Evolutionary conservation across 1,140 invertebrate species (phyloP).

Genomic region (Plectus sambesii): DNA sequence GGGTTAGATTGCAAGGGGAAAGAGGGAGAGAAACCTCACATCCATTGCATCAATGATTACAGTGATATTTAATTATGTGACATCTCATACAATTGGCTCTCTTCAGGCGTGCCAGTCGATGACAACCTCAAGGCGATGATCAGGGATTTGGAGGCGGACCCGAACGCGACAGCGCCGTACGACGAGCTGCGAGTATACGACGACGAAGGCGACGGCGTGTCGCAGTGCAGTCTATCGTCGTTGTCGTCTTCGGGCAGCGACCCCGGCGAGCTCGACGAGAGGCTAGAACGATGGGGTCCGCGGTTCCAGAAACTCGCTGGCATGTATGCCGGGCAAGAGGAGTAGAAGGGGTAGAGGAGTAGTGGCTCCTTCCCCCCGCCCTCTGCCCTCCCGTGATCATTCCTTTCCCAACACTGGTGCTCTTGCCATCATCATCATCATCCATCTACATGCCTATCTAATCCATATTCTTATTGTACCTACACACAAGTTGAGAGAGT

Average conservation of each 20-base stretch:
- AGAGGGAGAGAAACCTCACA: slow-evolving; percentile 5
- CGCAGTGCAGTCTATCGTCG: slow-evolving; percentile 38
- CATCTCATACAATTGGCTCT: no score
- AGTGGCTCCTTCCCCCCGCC: no score
- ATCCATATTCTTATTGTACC: no score
- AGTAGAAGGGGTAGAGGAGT: no score
- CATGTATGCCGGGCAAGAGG: no score
- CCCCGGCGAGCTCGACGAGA: slow-evolving; percentile 4
- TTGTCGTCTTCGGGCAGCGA: slow-evolving; percentile 28
- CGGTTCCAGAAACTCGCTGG: slow-evolving; percentile 3
- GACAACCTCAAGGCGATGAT: slow-evolving; percentile 40
- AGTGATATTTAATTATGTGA: not conserved
- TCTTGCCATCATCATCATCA: no score
- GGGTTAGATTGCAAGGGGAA: no score
- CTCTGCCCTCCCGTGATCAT: no score
- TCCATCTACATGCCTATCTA: no score
- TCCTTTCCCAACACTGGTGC: no score
- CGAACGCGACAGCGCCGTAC: slow-evolving; percentile 43
- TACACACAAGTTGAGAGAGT: no score
- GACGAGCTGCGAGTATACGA: slow-evolving; percentile 44
- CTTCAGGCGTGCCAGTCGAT: slow-evolving; percentile 26
- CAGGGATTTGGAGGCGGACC: slow-evolving; percentile 41
- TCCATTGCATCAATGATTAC: slow-evolving; percentile 6
- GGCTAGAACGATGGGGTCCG: slow-evolving; percentile 6
- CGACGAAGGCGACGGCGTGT: slow-evolving; percentile 41